A percentile compares a stretch with the other conserved stretches of the same genome.
phyloP scores from a whole-genome alignment of 2,113 vertebrate species.

The Otus sunia region DNA sequence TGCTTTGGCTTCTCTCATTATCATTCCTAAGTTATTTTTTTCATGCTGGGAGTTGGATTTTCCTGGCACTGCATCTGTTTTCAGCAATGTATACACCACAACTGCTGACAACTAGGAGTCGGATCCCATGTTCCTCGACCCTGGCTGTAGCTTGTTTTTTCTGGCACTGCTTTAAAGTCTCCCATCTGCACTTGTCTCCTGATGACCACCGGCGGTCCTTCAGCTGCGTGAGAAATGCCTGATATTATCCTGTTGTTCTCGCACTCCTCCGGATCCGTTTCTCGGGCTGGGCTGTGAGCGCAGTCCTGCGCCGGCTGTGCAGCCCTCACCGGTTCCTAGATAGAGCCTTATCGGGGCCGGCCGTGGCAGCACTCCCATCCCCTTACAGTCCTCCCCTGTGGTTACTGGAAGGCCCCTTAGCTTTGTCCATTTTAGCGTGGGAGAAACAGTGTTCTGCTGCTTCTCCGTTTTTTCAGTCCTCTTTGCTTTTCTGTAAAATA shows the following conservation, averaged over 20 bases:
- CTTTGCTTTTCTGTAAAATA: background rate
- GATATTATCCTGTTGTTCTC: conserved; percentile 39
- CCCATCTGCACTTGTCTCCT: conserved; percentile 7
- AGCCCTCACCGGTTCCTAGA: conserved; percentile 16
- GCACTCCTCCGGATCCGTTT: background rate
- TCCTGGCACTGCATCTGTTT: conserved; percentile 61
- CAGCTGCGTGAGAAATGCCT: conserved; percentile 15
- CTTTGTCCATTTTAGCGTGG: background rate
- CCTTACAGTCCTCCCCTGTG: background rate
- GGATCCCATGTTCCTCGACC: conserved; percentile 54
- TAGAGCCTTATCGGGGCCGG: background rate
- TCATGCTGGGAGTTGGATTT: conserved; percentile 55
- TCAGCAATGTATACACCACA: conserved; percentile 44
- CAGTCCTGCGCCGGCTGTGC: background rate
- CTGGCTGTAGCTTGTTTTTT: conserved; percentile 48
- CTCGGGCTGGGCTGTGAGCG: background rate
- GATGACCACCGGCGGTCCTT: background rate
- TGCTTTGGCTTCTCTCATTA: conserved; percentile 29
- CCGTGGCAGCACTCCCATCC: background rate
- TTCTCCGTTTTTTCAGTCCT: background rate
- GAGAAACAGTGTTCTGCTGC: background rate
- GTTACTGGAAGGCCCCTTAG: background rate
- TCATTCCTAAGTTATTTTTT: conserved; percentile 55
- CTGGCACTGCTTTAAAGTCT: conserved; percentile 51
- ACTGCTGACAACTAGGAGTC: conserved; percentile 60